These are phyloP conservation scores for Manduca sexta DNA, from an alignment of 1,140 invertebrate species.

Conservation along the genomic window DNA sequence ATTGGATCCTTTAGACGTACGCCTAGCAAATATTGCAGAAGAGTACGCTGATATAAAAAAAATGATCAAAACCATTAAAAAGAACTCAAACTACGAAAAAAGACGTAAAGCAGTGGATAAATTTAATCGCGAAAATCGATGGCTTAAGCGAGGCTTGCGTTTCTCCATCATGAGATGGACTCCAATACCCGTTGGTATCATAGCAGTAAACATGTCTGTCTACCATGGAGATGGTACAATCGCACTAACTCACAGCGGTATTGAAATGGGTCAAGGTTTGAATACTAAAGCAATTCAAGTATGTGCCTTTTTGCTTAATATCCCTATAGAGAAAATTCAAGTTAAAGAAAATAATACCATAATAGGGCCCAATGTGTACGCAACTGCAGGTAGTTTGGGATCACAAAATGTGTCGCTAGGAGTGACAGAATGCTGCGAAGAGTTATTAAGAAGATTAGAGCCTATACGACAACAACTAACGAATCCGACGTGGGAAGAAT, in stretches of 20 bases:
- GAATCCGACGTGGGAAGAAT: conserved; percentile 76
- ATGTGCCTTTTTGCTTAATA: conserved; percentile 78
- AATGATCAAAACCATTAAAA: conserved; percentile 9
- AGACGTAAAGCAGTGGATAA: conserved; percentile 56
- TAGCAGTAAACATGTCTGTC: conserved; percentile 77
- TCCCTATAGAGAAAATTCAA: conserved; percentile 77
- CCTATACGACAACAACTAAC: conserved; percentile 73
- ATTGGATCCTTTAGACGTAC: conserved; percentile 81
- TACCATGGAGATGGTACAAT: conserved; percentile 84
- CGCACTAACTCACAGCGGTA: conserved; percentile 80
- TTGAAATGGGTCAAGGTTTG: conserved; percentile 90
- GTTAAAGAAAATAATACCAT: conserved; percentile 78
- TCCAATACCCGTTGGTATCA: conserved; percentile 68
- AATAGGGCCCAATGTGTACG: conserved; percentile 72
- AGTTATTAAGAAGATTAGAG: conserved; percentile 73
- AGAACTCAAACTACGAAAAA: conserved; percentile 45
- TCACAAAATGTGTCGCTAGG: conserved; percentile 21
- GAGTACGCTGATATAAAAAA: conserved; percentile 33
- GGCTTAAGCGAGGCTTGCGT: conserved; percentile 82
- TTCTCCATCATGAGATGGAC: conserved; percentile 78
- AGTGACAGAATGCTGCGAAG: conserved; percentile 24
- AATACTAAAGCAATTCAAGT: conserved; percentile 82
- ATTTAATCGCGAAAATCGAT: conserved; percentile 82
- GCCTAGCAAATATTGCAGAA: conserved; percentile 76
- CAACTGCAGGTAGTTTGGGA: conserved; percentile 75